Percentiles rank a stretch among this genome's conserved stretches.
phyloP scores from a whole-genome alignment of 2,113 vertebrate genomes.

The Prolemur simus region DNA sequence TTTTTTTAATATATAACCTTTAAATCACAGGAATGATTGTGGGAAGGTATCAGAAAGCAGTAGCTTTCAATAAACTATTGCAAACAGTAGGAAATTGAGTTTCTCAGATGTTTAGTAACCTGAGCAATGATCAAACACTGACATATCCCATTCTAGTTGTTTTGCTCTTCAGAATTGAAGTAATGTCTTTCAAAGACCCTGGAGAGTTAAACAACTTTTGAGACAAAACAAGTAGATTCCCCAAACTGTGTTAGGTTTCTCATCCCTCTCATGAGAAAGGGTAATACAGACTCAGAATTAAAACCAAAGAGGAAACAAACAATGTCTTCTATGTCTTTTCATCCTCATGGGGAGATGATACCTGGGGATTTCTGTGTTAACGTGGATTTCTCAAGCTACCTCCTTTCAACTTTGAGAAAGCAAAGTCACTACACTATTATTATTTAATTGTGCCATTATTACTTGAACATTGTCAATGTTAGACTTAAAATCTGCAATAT shows the following conservation, averaged over 20 bases:
- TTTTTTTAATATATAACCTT: not conserved
- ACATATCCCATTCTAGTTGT: not conserved
- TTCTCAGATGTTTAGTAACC: conserved; percentile 5
- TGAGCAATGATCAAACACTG: not conserved
- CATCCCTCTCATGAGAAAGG: not conserved
- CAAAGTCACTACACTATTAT: not conserved
- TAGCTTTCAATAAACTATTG: not conserved
- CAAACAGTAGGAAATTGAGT: conserved; percentile 32
- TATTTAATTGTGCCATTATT: not conserved
- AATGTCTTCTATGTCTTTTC: not conserved
- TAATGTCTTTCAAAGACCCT: conserved; percentile 29
- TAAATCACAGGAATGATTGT: not conserved
- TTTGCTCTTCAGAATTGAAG: conserved; percentile 41
- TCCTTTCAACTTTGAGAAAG: not conserved
- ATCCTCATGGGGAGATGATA: not conserved
- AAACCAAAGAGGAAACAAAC: conserved; percentile 13
- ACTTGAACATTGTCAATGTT: not conserved
- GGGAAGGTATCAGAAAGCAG: not conserved
- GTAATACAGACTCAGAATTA: not conserved
- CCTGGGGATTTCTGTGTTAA: not conserved
- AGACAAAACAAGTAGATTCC: conserved; percentile 42
- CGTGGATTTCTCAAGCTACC: not conserved
- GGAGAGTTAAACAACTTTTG: not conserved
- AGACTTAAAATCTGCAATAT: not conserved
- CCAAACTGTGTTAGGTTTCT: conserved; percentile 41